Percentiles rank a stretch among this genome's conserved stretches.
Evolutionary conservation across 2,888 invertebrate genomes (phyloP).

Genomic region (Prenolepis imparis): DNA sequence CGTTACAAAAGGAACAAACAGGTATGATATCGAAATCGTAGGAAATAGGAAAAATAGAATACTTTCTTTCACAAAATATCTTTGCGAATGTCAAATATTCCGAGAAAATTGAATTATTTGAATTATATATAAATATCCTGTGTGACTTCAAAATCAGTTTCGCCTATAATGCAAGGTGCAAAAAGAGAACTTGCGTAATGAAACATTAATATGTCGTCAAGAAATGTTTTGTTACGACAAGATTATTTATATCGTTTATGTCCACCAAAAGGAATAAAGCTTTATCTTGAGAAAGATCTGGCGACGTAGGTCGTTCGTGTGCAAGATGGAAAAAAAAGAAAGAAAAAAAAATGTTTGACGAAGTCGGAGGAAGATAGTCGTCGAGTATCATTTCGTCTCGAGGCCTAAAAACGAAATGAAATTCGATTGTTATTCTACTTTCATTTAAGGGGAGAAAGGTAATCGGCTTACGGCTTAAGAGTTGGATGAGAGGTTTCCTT

Average conservation of each 20-base stretch:
- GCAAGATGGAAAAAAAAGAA: background rate
- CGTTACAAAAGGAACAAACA: conserved; percentile 82
- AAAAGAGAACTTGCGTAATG: conserved; percentile 68
- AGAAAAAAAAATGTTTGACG: background rate
- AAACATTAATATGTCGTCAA: conserved; percentile 9
- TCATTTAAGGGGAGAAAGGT: conserved; percentile 73
- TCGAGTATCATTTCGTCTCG: conserved; percentile 40
- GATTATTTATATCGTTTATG: background rate
- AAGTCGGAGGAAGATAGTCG: conserved; percentile 11
- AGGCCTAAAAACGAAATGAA: conserved; percentile 46
- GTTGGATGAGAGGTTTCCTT: conserved; percentile 81
- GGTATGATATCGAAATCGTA: conserved; percentile 35
- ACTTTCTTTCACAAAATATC: background rate
- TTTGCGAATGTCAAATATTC: background rate
- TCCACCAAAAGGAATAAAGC: background rate
- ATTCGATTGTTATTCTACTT: conserved; percentile 67
- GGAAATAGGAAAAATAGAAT: conserved; percentile 2
- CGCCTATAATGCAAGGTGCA: conserved; percentile 71
- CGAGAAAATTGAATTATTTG: conserved; percentile 15
- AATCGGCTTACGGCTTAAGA: conserved; percentile 82
- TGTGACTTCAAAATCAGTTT: conserved; percentile 3
- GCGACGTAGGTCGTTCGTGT: conserved; percentile 32
- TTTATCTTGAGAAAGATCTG: conserved; percentile 42
- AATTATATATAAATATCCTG: background rate
- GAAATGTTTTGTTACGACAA: conserved; percentile 13